These are phyloP conservation scores for Poeciliopsis turrubarensis DNA, from an alignment of 2,113 vertebrate species.

Conservation along the genomic window DNA sequence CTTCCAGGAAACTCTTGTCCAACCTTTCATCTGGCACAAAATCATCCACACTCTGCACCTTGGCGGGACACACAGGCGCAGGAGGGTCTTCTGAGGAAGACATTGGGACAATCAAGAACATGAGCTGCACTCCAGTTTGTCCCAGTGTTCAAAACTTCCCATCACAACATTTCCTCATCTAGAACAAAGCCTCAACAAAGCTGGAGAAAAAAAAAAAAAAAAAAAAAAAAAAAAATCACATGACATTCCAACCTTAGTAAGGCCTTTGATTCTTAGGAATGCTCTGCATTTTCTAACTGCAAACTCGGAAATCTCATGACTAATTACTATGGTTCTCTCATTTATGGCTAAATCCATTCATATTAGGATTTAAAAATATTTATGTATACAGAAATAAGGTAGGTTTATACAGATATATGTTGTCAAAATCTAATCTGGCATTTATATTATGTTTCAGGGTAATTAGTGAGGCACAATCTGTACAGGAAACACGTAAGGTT, in stretches of 20 bases:
- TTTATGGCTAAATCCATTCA: no score
- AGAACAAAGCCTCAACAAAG: constrained; percentile 2
- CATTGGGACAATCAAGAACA: constrained; percentile 12
- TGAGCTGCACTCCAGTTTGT: background rate
- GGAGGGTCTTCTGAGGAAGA: constrained; percentile 72
- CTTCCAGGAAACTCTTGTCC: constrained; percentile 93
- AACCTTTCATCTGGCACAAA: constrained; percentile 91
- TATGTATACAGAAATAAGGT: no score
- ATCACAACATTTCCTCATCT: background rate
- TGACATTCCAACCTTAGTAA: constrained; percentile 39
- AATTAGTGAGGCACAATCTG: no score
- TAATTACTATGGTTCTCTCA: background rate
- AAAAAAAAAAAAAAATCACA: constrained; percentile 30
- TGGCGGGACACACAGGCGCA: constrained; percentile 45
- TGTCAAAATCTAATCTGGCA: no score
- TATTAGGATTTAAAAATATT: no score
- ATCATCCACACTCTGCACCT: constrained; percentile 89
- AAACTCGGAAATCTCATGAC: constrained; percentile 34
- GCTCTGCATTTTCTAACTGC: constrained; percentile 27
- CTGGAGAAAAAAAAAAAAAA: background rate
- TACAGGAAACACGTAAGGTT: background rate
- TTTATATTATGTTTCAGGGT: no score
- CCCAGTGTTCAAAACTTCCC: background rate
- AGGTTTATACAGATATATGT: no score
- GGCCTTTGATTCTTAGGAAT: constrained; percentile 35